Percentiles rank a stretch among this genome's conserved stretches.
Evolutionary conservation across 1,140 invertebrate genomes (phyloP).

Genomic region (Chionoecetes opilio): DNA sequence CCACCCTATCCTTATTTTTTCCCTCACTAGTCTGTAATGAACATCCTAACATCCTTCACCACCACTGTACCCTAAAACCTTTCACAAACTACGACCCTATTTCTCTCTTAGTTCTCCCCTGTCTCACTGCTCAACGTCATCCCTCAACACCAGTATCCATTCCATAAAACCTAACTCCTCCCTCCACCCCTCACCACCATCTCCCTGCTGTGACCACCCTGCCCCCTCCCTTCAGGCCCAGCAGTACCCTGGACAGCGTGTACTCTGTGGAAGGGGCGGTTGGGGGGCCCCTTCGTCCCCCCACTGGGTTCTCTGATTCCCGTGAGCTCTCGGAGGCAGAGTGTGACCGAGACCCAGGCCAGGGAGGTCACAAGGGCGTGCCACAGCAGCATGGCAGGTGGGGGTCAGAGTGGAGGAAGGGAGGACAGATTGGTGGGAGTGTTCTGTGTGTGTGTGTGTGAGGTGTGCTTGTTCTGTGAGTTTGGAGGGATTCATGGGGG

Average conservation of each 20-base stretch:
- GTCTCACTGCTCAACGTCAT: neutral
- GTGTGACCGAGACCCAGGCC: slow-evolving; percentile 74
- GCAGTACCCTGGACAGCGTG: slow-evolving; percentile 75
- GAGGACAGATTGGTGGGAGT: neutral
- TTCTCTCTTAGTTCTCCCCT: neutral
- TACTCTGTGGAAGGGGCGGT: slow-evolving; percentile 76
- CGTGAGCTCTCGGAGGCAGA: slow-evolving; percentile 79
- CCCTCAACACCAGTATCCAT: neutral
- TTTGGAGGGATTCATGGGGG: no score
- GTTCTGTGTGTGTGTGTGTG: neutral
- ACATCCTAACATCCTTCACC: no score
- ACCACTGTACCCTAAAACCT: neutral
- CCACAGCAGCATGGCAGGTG: slow-evolving; percentile 42
- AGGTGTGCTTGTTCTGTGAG: neutral
- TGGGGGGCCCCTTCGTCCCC: slow-evolving; percentile 77
- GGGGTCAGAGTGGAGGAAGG: slow-evolving; percentile 1
- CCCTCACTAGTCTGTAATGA: neutral
- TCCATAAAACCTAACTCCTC: neutral
- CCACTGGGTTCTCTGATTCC: slow-evolving; percentile 81
- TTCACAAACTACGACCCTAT: neutral
- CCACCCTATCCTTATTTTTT: neutral
- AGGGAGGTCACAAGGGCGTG: slow-evolving; percentile 34
- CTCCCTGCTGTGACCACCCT: slow-evolving; percentile 42
- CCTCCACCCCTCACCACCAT: neutral
- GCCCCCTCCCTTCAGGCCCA: slow-evolving; percentile 66